Conservation (phyloP, 2,797 vertebrate genomes). For the Mastacembelus armatus region DNA sequence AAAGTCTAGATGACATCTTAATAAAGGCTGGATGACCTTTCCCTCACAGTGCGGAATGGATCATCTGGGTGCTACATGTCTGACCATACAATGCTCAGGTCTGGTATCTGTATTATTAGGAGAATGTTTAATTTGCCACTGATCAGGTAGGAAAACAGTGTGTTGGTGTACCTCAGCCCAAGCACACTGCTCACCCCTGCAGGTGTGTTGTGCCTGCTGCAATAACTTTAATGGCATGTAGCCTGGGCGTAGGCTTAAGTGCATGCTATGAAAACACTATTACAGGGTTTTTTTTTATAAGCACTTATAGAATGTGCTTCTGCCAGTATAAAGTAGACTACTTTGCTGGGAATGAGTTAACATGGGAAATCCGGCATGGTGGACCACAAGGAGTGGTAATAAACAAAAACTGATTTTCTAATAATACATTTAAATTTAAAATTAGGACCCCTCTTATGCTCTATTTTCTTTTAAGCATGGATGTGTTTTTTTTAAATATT, state of each 20-base stretch:
- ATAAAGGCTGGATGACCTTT: slow-evolving; percentile 64
- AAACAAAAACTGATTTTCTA: neutral
- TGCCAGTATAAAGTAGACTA: neutral
- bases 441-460: neutral
- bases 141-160: slow-evolving; percentile 16
- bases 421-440: neutral
- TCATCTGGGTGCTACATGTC: slow-evolving; percentile 25
- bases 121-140: slow-evolving; percentile 20
- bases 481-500: too few relatives aligned
- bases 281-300: slow-evolving; percentile 15
- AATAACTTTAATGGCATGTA: neutral
- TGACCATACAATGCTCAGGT: slow-evolving; percentile 9
- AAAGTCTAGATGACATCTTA: slow-evolving; percentile 59
- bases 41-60: slow-evolving; percentile 21
- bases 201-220: neutral
- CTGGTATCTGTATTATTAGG: slow-evolving; percentile 2
- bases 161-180: neutral
- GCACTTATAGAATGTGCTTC: neutral
- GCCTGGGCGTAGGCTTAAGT: slow-evolving; percentile 2
- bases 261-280: slow-evolving; percentile 16
- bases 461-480: too few relatives aligned
- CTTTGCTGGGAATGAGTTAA: slow-evolving; percentile 4
- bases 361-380: neutral
- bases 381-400: neutral
- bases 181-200: neutral